Conservation (phyloP, 2,113 vertebrate genomes). For the Shinisaurus crocodilurus region DNA sequence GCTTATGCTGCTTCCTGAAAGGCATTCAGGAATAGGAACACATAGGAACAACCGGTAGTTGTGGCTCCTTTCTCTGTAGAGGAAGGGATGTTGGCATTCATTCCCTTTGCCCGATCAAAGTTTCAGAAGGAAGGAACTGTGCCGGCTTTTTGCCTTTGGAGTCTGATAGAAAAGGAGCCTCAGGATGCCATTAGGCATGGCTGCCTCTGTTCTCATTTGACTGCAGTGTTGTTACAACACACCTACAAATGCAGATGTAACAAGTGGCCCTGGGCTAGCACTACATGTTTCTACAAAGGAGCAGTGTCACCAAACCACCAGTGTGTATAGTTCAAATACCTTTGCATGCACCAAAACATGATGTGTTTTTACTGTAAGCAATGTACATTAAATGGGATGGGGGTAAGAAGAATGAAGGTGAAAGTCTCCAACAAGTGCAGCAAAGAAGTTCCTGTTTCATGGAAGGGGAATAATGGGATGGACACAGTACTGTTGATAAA, state of each 20-base stretch:
- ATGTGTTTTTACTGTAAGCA: background rate
- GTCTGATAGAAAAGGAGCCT: background rate
- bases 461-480: background rate
- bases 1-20: background rate
- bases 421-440: background rate
- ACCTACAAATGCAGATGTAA: background rate
- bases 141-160: background rate
- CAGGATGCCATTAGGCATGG: background rate
- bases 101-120: background rate
- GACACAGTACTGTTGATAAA: accelerated
- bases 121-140: background rate
- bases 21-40: background rate
- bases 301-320: background rate
- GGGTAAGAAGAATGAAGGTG: background rate
- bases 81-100: background rate
- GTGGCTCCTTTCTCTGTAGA: background rate
- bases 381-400: accelerated
- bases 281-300: conserved; percentile 2
- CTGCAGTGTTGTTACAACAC: conserved; percentile 1
- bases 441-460: background rate
- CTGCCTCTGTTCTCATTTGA: background rate
- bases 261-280: background rate
- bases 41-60: too few relatives aligned
- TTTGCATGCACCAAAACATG: accelerated
- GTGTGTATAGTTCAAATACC: conserved; percentile 69